phyloP scores from a whole-genome alignment of 2,797 vertebrate species.

The Astyanax mexicanus region DNA sequence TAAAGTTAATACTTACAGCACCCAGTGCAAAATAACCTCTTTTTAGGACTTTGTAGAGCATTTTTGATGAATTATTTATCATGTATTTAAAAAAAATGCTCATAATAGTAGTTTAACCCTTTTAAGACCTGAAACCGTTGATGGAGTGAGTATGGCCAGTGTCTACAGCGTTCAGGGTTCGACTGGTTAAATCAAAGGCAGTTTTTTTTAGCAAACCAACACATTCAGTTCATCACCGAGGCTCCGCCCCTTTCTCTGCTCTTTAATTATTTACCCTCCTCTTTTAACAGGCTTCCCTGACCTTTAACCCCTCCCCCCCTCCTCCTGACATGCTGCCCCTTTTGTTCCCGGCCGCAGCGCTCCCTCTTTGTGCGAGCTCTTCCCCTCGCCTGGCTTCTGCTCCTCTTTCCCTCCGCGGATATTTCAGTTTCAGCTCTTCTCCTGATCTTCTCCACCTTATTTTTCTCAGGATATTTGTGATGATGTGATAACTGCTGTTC shows the following conservation, averaged over 20 bases:
- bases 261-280: slow-evolving; percentile 26
- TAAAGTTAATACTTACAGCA: no score
- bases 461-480: slow-evolving; percentile 10
- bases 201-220: slow-evolving; percentile 45
- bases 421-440: slow-evolving; percentile 21
- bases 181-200: background rate
- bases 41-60: no score
- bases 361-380: slow-evolving; percentile 57
- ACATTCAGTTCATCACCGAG: slow-evolving; percentile 78
- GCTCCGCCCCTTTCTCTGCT: slow-evolving; percentile 38
- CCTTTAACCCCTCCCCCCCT: slow-evolving; percentile 34
- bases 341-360: slow-evolving; percentile 49
- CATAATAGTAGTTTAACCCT: no score
- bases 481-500: slow-evolving; percentile 7
- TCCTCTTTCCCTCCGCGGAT: background rate
- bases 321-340: slow-evolving; percentile 68
- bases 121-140: no score
- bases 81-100: no score
- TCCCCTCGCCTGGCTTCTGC: slow-evolving; percentile 36
- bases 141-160: no score
- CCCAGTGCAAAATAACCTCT: no score
- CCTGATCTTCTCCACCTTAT: background rate
- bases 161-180: no score
- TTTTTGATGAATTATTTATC: no score
- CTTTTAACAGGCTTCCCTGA: slow-evolving; percentile 50